A percentile compares a stretch with the other conserved stretches of the same genome.
phyloP scores from a whole-genome alignment of 2,888 invertebrate genomes.

The Lasioglossum morio region DNA sequence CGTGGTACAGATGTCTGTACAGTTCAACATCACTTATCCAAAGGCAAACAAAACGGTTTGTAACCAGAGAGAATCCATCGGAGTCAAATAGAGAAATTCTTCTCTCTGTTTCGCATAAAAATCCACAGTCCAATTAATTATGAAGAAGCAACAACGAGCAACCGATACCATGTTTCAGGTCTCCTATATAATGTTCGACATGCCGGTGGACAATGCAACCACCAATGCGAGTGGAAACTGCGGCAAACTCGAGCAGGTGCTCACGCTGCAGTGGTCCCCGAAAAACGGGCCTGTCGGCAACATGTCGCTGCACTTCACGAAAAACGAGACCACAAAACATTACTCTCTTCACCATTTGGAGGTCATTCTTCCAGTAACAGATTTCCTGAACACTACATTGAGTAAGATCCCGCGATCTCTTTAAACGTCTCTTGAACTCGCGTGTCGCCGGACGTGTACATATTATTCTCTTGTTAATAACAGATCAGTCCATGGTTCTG shows the following conservation, averaged over 20 bases:
- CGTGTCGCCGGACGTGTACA: not conserved
- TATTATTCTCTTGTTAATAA: conserved; percentile 39
- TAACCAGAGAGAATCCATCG: conserved; percentile 9
- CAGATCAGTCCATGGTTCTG: conserved; percentile 84
- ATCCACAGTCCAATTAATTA: not conserved
- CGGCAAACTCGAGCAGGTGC: conserved; percentile 76
- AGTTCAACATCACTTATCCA: conserved; percentile 87
- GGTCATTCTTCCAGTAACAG: conserved; percentile 73
- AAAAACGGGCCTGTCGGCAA: conserved; percentile 13
- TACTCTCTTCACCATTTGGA: conserved; percentile 77
- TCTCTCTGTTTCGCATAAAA: not conserved
- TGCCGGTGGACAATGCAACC: conserved; percentile 84
- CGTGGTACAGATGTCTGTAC: conserved; percentile 88
- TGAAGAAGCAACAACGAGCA: not conserved
- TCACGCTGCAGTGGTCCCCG: conserved; percentile 82
- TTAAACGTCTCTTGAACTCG: not conserved
- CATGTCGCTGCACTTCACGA: conserved; percentile 84
- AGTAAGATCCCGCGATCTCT: conserved; percentile 65
- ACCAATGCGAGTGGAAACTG: conserved; percentile 83
- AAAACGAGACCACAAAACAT: conserved; percentile 79
- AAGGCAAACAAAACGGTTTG: conserved; percentile 75
- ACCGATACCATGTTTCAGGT: conserved; percentile 23
- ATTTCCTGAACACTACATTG: conserved; percentile 80
- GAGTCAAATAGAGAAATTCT: not conserved
- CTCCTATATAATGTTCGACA: conserved; percentile 71